These are phyloP conservation scores for Pristionchus arcanus DNA, from an alignment of 2,888 invertebrate species.

Conservation along the genomic window DNA sequence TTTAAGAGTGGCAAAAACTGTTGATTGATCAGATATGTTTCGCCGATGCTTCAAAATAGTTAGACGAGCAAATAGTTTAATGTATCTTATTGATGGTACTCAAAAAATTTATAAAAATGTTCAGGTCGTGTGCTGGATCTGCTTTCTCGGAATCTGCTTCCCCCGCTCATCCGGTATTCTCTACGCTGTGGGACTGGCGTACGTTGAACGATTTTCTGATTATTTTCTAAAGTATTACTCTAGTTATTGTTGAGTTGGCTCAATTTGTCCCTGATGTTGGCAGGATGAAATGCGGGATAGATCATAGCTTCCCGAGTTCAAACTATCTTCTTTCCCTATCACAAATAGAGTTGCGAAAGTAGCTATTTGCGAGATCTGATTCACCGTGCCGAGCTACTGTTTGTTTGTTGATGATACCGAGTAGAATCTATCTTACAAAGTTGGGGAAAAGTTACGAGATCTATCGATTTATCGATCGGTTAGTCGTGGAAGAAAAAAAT, in stretches of 20 bases:
- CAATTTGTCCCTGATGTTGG: no score
- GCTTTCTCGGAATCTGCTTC: conserved; percentile 37
- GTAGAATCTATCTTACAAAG: background rate
- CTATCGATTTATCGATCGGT: no score
- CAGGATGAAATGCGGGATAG: background rate
- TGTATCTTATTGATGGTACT: no score
- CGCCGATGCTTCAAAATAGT: background rate
- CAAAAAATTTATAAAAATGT: background rate
- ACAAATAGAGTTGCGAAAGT: background rate
- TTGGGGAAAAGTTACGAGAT: background rate
- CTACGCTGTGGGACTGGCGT: conserved; percentile 38
- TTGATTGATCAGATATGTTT: background rate
- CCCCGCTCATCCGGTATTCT: conserved; percentile 25
- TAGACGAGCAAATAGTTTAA: no score
- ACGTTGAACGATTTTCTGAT: background rate
- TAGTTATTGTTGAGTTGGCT: no score
- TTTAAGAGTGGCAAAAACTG: no score
- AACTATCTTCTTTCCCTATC: background rate
- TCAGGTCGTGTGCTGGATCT: conserved; percentile 36
- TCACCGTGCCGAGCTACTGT: background rate
- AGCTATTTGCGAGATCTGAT: conserved; percentile 8
- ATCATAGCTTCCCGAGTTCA: background rate
- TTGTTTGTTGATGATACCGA: background rate
- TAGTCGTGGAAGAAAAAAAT: no score
- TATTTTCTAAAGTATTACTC: no score